Evolutionary conservation across 1,140 invertebrate genomes (phyloP).

Genomic region (Varroa destructor): DNA sequence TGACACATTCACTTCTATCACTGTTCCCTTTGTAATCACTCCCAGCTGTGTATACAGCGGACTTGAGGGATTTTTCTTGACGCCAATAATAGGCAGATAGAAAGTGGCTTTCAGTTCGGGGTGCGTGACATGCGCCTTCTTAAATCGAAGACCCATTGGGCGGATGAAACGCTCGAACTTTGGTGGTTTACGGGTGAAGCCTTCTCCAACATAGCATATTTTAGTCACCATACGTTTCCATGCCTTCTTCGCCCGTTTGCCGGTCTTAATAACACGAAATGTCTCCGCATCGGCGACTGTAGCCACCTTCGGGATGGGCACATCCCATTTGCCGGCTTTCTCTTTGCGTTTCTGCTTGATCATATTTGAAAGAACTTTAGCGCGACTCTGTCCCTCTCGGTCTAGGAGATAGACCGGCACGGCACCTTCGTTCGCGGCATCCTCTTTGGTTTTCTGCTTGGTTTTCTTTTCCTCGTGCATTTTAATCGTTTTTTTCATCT

Average conservation of each 20-base stretch:
- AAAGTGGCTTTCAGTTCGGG: conserved; percentile 99
- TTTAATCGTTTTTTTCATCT: conserved; percentile 95
- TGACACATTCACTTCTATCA: conserved; percentile 95
- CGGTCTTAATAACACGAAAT: conserved; percentile 83
- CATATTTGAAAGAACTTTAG: conserved; percentile 95
- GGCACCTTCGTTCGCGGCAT: conserved; percentile 72
- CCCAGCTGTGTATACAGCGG: conserved; percentile 91
- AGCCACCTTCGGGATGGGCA: conserved; percentile 93
- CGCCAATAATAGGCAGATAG: conserved; percentile 90
- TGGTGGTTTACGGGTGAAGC: conserved; percentile 95
- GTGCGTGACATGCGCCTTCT: conserved; percentile 96
- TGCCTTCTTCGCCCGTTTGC: conserved; percentile 85
- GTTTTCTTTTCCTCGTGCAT: conserved; percentile 72
- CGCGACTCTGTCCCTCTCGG: conserved; percentile 78
- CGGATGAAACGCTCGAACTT: conserved; percentile 99
- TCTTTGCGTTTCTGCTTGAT: conserved; percentile 99
- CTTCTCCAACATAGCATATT: conserved; percentile 93
- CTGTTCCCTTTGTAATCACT: conserved; percentile 95
- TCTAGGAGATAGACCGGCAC: conserved; percentile 91
- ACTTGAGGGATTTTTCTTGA: conserved; percentile 97
- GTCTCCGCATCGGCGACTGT: conserved; percentile 96
- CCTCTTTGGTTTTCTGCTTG: conserved; percentile 51
- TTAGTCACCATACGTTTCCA: conserved; percentile 99
- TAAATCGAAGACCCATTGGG: conserved; percentile 90
- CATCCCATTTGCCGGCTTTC: conserved; percentile 99